These are phyloP conservation scores for Gila robusta DNA, from an alignment of 2,797 vertebrate species.

Conservation along the genomic window DNA sequence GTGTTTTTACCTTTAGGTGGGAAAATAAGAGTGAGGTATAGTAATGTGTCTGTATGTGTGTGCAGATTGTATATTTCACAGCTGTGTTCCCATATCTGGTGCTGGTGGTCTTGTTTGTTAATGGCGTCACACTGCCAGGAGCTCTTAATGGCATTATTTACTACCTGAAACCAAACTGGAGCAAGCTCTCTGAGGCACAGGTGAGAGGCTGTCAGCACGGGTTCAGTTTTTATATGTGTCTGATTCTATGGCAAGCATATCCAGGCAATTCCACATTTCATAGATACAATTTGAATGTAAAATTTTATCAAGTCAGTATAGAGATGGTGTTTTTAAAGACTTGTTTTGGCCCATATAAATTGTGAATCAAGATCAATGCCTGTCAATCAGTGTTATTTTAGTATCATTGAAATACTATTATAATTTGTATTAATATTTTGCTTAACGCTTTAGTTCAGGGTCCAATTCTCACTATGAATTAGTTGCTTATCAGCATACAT, in stretches of 20 bases:
- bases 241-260: neutral
- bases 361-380: neutral
- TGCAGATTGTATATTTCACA: constrained; percentile 86
- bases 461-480: neutral
- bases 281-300: neutral
- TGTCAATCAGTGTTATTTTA: neutral
- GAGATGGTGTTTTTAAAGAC: neutral
- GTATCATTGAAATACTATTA: neutral
- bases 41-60: neutral
- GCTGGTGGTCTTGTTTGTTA: constrained; percentile 83
- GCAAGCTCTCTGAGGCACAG: constrained; percentile 86
- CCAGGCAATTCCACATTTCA: neutral
- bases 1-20: neutral
- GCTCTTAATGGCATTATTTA: constrained; percentile 84
- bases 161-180: constrained; percentile 88
- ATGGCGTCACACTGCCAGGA: constrained; percentile 83
- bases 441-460: neutral
- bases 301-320: neutral
- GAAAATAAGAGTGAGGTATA: neutral
- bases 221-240: neutral
- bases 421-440: neutral
- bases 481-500: neutral
- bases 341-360: neutral
- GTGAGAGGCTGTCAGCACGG: constrained; percentile 63
- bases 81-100: constrained; percentile 86